Evolutionary conservation across 2,797 vertebrate genomes (phyloP), one percentile per base, ranked within the genome.

Genomic region (Myotis vivesi): DNA sequence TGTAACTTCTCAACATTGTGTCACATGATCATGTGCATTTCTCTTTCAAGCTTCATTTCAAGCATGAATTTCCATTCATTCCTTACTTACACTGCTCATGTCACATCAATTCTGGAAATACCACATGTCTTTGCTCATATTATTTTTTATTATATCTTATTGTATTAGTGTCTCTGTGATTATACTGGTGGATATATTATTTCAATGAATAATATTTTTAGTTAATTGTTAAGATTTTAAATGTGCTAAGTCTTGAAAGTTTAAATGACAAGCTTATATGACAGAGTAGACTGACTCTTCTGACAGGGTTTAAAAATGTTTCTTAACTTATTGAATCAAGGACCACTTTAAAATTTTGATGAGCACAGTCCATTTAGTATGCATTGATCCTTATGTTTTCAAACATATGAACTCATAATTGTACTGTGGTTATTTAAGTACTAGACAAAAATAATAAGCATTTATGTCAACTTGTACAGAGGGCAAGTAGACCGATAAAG

Each of bases 211-310:
- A 15, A 36, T 73, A 6, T 49, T 75, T 93, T 82, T 59, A 92
- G 53, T 80, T 77, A 69, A 82, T 68, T 92, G 28, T 95, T 11
- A 83, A 75, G 80, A 36, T 75, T 88, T 72, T 55, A 77, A 94
- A 90, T 33, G 6, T 83, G 3, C 17, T 33, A 51, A 57, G 22
- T 83, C 44, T 81, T 57, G 20, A 75, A 59, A 49, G 23, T 76
- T 93, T 69, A 36, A 44, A 44, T 44, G 8, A 41, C 55, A 68
- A 51, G 7, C 20, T 77, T 73, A 44, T 7, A 23, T 38, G 11
- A 22, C 79, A 72, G 41, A 25, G 36, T 19, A 75, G 25, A 25
- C 13, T 73, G 38, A 41, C 19, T 87, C 51, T 73, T 38, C 6
- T 64, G 71, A 73, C 6, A 83, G 46, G 4, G 5, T 59, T 95